phyloP scores from a whole-genome alignment of 2,888 invertebrate genomes.

The Sepioteuthis lessoniana region DNA sequence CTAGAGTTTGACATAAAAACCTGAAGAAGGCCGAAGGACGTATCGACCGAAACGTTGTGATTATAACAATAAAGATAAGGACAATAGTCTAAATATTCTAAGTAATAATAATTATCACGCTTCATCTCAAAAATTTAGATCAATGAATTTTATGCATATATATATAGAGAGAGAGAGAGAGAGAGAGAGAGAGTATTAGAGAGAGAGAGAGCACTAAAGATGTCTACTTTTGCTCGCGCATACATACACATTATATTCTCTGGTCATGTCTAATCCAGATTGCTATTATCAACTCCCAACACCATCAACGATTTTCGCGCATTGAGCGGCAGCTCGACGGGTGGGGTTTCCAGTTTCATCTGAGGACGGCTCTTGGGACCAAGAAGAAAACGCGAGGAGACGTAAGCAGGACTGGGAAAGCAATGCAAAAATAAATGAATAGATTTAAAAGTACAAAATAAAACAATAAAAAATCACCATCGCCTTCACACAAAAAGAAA shows the following conservation, averaged over 20 bases:
- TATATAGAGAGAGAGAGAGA: not conserved
- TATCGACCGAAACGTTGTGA: too few relatives aligned
- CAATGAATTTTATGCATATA: not conserved
- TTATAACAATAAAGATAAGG: too few relatives aligned
- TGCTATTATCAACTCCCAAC: not conserved
- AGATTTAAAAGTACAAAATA: not conserved
- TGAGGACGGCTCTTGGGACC: not conserved
- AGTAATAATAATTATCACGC: too few relatives aligned
- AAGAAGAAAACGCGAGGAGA: not conserved
- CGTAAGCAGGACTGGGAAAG: not conserved
- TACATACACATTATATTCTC: not conserved
- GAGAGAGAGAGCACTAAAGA: not conserved
- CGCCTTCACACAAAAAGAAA: not conserved
- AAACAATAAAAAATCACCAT: not conserved
- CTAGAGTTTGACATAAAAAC: too few relatives aligned
- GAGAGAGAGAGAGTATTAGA: too few relatives aligned
- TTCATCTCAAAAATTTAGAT: too few relatives aligned
- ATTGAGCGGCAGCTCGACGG: not conserved
- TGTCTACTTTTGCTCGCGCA: not conserved
- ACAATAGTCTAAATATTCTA: too few relatives aligned
- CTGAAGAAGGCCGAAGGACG: too few relatives aligned
- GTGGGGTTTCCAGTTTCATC: slow-evolving; percentile 18
- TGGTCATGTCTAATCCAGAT: not conserved
- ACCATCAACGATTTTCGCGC: not conserved
- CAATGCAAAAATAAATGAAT: not conserved